Evolutionary conservation across 2,888 invertebrate species (phyloP).

Genomic region (Aquatica leii): DNA sequence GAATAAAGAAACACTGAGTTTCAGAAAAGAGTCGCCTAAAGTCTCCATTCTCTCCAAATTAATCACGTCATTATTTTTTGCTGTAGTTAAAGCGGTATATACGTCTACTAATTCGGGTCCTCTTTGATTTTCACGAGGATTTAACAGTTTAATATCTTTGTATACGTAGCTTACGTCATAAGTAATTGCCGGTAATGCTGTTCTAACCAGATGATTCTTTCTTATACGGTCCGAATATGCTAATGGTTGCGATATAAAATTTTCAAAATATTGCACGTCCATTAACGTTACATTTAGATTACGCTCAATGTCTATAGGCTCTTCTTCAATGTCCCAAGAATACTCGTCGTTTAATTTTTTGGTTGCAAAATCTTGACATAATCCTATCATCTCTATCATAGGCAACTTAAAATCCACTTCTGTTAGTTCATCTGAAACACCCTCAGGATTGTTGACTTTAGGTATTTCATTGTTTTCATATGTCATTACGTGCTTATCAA

Average conservation of each 20-base stretch:
- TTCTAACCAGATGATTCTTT: slow-evolving; percentile 34
- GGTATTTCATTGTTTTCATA: slow-evolving; percentile 42
- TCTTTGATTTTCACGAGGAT: slow-evolving; percentile 15
- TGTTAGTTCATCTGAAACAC: slow-evolving; percentile 9
- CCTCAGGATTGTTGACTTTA: slow-evolving; percentile 25
- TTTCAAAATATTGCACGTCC: slow-evolving; percentile 75
- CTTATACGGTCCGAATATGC: slow-evolving; percentile 19
- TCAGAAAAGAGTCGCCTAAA: slow-evolving; percentile 89
- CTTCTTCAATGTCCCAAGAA: slow-evolving; percentile 64
- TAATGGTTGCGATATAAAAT: slow-evolving; percentile 63
- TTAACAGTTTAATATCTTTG: slow-evolving; percentile 38
- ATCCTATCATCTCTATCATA: slow-evolving; percentile 52
- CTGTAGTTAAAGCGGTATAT: slow-evolving; percentile 73
- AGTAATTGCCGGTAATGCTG: slow-evolving; percentile 49
- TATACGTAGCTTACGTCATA: slow-evolving; percentile 48
- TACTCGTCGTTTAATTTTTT: slow-evolving; percentile 62
- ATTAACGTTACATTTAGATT: slow-evolving; percentile 68
- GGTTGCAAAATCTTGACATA: slow-evolving; percentile 55
- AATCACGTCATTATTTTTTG: slow-evolving; percentile 77
- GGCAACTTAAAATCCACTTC: background rate
- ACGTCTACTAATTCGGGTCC: slow-evolving; percentile 64
- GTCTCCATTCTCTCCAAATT: slow-evolving; percentile 86
- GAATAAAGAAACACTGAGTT: slow-evolving; percentile 78
- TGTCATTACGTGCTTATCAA: slow-evolving; percentile 50
- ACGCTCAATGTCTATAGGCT: slow-evolving; percentile 74